A percentile compares a stretch with the other conserved stretches of the same genome.
Evolutionary conservation across 2,113 vertebrate genomes (phyloP).

Genomic region (Hassar affinis): DNA sequence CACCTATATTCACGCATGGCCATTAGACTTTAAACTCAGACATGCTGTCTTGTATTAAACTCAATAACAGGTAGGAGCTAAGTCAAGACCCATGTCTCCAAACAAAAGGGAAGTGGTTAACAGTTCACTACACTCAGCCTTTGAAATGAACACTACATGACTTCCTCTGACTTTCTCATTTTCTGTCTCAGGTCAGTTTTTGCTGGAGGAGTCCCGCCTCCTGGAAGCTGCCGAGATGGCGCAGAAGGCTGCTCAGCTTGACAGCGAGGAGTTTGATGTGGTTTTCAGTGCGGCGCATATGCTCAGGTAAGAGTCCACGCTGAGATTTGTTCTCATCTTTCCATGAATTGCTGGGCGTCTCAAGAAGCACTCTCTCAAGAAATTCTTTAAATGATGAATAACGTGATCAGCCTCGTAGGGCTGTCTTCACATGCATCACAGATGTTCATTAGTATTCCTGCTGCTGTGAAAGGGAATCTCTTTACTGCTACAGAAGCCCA

Average conservation of each 20-base stretch:
- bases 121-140: slow-evolving; percentile 36
- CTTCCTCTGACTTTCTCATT: slow-evolving; percentile 39
- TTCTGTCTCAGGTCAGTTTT: slow-evolving; percentile 86
- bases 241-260: slow-evolving; percentile 91
- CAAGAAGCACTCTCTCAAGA: background rate
- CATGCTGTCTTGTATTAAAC: slow-evolving; percentile 55
- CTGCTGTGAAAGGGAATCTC: background rate
- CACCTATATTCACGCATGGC: background rate
- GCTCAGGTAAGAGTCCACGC: slow-evolving; percentile 82
- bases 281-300: slow-evolving; percentile 98
- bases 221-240: slow-evolving; percentile 97
- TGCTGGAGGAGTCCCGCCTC: slow-evolving; percentile 91
- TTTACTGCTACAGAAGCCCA: background rate
- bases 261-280: slow-evolving; percentile 91
- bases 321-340: background rate
- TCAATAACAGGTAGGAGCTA: slow-evolving; percentile 35
- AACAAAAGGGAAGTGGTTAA: slow-evolving; percentile 58
- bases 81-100: slow-evolving; percentile 14
- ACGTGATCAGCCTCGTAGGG: background rate
- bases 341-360: background rate
- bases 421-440: background rate
- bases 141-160: background rate
- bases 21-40: slow-evolving; percentile 31
- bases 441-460: background rate
- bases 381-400: background rate